Conservation (phyloP, 92 coral and sea anemone genomes). For the Galaxea fascicularis region DNA sequence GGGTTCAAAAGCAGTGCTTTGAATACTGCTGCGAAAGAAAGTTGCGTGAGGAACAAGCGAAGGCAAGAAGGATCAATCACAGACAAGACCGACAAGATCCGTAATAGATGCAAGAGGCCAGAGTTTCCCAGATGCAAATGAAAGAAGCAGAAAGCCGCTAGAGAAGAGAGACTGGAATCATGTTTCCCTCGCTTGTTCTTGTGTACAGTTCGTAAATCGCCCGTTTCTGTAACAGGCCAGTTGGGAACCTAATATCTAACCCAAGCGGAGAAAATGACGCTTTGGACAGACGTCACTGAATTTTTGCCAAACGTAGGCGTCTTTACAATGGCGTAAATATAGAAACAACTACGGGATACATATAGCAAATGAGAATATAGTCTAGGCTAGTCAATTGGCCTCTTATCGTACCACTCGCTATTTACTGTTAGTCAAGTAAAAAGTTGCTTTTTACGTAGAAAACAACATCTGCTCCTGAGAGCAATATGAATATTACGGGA, state of each 20-base stretch:
- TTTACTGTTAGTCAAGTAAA: too few relatives aligned
- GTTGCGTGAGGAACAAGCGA: constrained; percentile 10
- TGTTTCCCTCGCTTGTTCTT: neutral
- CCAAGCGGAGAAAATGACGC: neutral
- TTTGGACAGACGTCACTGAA: neutral
- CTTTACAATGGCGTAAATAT: constrained; percentile 4
- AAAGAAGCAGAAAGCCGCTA: neutral
- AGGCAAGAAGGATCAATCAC: neutral
- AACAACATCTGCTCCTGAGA: too few relatives aligned
- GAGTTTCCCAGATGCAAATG: neutral
- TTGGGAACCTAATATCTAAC: neutral
- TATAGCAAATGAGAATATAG: neutral
- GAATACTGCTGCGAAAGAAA: constrained; percentile 57
- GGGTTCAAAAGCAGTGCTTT: constrained; percentile 52
- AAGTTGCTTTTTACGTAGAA: too few relatives aligned
- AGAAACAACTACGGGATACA: neutral
- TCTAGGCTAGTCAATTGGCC: too few relatives aligned
- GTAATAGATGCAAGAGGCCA: neutral
- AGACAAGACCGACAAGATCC: neutral
- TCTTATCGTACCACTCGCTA: neutral
- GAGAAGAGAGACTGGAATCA: neutral
- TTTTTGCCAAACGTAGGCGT: neutral
- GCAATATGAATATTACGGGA: too few relatives aligned
- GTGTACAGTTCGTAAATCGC: neutral
- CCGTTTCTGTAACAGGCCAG: neutral